phyloP scores from a whole-genome alignment of 2,888 invertebrate species.

The Philhelius pedissequus region DNA sequence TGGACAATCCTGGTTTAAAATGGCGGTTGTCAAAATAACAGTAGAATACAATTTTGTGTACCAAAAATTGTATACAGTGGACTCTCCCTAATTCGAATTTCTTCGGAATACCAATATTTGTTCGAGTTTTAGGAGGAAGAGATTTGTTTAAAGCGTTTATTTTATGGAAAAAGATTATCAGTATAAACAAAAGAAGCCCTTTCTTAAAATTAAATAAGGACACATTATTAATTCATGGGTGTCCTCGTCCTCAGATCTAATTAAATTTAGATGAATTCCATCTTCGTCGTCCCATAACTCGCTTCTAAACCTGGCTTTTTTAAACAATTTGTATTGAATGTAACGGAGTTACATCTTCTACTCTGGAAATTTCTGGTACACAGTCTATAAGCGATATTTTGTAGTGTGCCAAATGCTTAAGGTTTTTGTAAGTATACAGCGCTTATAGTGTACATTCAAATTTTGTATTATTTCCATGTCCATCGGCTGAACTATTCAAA shows the following conservation, averaged over 20 bases:
- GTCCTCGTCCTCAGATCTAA: not conserved
- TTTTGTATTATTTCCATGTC: slow-evolving; percentile 10
- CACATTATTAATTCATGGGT: too few species aligned
- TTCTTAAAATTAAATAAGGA: too few species aligned
- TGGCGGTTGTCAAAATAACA: too few species aligned
- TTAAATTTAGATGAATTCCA: not conserved
- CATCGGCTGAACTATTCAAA: not conserved
- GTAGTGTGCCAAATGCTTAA: not conserved
- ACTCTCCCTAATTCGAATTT: too few species aligned
- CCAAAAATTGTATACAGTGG: too few species aligned
- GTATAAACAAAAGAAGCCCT: too few species aligned
- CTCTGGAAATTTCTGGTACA: not conserved
- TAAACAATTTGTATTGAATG: not conserved
- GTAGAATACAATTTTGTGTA: too few species aligned
- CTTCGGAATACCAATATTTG: too few species aligned
- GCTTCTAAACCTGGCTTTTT: not conserved
- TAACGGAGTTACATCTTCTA: slow-evolving; percentile 4
- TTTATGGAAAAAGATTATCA: too few species aligned
- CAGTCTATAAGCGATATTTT: not conserved
- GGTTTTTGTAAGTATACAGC: not conserved
- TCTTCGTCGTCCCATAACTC: slow-evolving; percentile 11
- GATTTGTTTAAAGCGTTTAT: too few species aligned
- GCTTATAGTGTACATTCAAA: not conserved
- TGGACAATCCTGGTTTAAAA: too few species aligned
- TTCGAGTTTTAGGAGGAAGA: too few species aligned